These are phyloP conservation scores for Nematolebias whitei DNA, from an alignment of 2,113 vertebrate genomes.

Conservation along the genomic window DNA sequence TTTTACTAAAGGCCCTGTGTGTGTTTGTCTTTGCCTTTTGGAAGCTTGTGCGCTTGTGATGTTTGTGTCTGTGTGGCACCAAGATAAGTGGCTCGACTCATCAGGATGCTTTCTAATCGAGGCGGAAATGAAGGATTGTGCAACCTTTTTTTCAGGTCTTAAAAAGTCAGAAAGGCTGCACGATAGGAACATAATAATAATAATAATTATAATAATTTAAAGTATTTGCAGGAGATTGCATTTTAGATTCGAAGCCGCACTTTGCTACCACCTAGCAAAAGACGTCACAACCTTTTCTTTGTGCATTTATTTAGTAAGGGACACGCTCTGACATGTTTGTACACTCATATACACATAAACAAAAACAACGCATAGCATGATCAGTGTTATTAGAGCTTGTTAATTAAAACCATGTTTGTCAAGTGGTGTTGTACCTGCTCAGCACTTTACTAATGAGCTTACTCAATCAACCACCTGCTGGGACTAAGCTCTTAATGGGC, in stretches of 20 bases:
- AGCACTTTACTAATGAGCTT: conserved; percentile 74
- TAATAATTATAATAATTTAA: not conserved
- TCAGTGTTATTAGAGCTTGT: conserved; percentile 66
- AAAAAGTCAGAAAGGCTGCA: not conserved
- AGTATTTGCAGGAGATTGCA: not conserved
- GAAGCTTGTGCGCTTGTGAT: conserved; percentile 2
- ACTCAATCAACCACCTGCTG: conserved; percentile 74
- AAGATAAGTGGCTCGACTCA: conserved; percentile 33
- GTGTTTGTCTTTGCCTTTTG: conserved; percentile 38
- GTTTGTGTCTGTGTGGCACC: conserved; percentile 16
- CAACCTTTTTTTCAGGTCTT: conserved; percentile 34
- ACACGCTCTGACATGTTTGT: conserved; percentile 58
- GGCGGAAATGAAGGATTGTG: conserved; percentile 22
- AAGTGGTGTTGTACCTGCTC: conserved; percentile 70
- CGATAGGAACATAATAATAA: not conserved
- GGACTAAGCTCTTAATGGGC: conserved; percentile 56
- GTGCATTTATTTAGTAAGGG: conserved; percentile 40
- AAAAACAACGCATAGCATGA: conserved; percentile 28
- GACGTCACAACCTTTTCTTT: conserved; percentile 4
- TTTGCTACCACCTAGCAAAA: conserved; percentile 12
- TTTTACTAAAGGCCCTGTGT: conserved; percentile 36
- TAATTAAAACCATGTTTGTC: conserved; percentile 74
- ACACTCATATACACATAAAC: conserved; percentile 31
- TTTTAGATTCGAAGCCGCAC: conserved; percentile 7
- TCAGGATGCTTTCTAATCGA: conserved; percentile 37